Base-by-base conservation (phyloP, 2,113 vertebrate genomes). In the Willisornis vidua region DNA sequence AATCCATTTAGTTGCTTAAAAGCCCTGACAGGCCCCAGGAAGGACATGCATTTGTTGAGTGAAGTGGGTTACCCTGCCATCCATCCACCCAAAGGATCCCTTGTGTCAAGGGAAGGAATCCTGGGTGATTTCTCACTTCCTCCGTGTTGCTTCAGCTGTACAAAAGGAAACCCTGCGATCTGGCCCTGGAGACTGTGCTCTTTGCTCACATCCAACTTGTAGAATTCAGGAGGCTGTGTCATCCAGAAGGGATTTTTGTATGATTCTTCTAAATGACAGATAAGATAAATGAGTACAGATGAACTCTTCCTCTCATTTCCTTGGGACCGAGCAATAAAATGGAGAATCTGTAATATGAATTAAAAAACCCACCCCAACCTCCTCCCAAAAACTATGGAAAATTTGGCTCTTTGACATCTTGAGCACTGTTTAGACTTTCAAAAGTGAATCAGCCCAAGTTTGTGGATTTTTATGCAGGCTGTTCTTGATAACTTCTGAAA, bases 401-500 rank as follows among this genome's bases (percentile, higher is more conserved):
- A 66, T 59, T 19, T 90, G 55, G 3, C 39, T 84, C 29, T 92
- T 29, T 89, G 77, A 61, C 54, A 73, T 52, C 48, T 88, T 65
- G 41, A 91, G 39, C 63, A 52, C 58, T 82, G 49, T 92, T 93
- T 72, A 81, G 84, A 37, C 63, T 85, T 92, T 84, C 37, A 90
- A 71, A 94, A 80, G 43, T 39, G 75, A 89, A 70, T 63, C 85
- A 93, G 57, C 39, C 59, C 48, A 80, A 77, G 35, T 92, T 93
- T 72, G 45, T 90, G 79, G 68, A 24, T 76, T 84, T 16, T 87
- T 83, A 57, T 78, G 73, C 35, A 74, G 81, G 51, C 93, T 93
- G 45, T 76, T 94, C 65, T 89, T 94, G 96, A 96, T 96, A 94
- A 94, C 80, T 94, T 88, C 28, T 89, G 76, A 91, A 76, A 72